phyloP scores from a whole-genome alignment of 2,113 vertebrate genomes.

The Cavia aperea region DNA sequence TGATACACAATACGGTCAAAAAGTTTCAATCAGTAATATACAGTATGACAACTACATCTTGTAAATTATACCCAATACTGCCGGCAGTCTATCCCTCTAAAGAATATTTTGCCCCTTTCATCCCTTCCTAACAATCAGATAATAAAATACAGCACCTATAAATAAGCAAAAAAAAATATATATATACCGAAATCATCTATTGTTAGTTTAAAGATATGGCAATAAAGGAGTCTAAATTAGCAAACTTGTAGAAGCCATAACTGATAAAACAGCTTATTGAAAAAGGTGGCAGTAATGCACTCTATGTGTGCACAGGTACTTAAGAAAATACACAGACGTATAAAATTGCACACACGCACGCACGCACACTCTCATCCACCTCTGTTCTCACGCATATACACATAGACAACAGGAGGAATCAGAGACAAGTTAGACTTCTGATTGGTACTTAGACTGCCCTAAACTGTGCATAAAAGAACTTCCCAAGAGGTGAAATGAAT shows the following conservation, averaged over 20 bases:
- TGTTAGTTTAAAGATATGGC: constrained; percentile 95
- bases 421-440: constrained; percentile 85
- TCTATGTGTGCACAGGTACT: constrained; percentile 92
- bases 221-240: constrained; percentile 96
- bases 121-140: constrained; percentile 96
- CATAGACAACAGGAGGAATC: constrained; percentile 84
- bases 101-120: constrained; percentile 95
- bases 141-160: constrained; percentile 99
- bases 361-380: constrained; percentile 80
- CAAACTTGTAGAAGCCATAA: constrained; percentile 91
- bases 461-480: constrained; percentile 74
- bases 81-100: constrained; percentile 99
- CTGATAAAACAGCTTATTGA: constrained; percentile 97
- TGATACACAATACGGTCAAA: constrained; percentile 94
- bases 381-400: constrained; percentile 84
- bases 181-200: constrained; percentile 91
- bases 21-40: constrained; percentile 97
- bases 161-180: constrained; percentile 97
- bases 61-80: constrained; percentile 99
- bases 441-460: constrained; percentile 80
- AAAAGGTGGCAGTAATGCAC: constrained; percentile 98
- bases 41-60: constrained; percentile 98
- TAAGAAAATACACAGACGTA: constrained; percentile 93
- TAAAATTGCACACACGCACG: constrained; percentile 81
- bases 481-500: constrained; percentile 67